Evolutionary conservation across 2,113 vertebrate genomes (phyloP).

Genomic region (Oryzias celebensis): DNA sequence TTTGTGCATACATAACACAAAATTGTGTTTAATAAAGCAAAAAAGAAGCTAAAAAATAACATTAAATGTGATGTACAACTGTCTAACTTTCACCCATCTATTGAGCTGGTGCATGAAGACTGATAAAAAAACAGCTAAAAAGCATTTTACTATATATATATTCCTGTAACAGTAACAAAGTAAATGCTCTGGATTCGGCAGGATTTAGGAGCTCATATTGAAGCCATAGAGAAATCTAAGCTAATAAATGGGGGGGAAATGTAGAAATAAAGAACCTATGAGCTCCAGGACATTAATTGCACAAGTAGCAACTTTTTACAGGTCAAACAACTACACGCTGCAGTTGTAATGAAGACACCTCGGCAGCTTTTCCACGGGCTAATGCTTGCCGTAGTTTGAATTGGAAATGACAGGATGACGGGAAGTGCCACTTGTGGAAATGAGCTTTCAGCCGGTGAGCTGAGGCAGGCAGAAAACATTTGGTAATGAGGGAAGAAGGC

Average conservation of each 20-base stretch:
- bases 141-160: too few species aligned
- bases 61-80: not conserved
- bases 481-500: not conserved
- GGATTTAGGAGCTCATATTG: slow-evolving; percentile 1
- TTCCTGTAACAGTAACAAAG: too few species aligned
- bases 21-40: too few species aligned
- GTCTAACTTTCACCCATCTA: too few species aligned
- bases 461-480: too few species aligned
- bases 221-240: slow-evolving; percentile 13
- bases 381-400: slow-evolving; percentile 17
- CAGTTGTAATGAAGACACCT: slow-evolving; percentile 7
- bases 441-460: slow-evolving; percentile 5
- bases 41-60: not conserved
- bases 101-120: too few species aligned
- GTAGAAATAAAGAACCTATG: slow-evolving; percentile 7
- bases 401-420: slow-evolving; percentile 20
- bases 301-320: slow-evolving; percentile 11
- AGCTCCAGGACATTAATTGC: slow-evolving; percentile 16
- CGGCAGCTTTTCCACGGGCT: slow-evolving; percentile 1
- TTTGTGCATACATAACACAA: too few species aligned
- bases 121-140: too few species aligned
- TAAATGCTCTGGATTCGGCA: too few species aligned
- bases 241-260: not conserved
- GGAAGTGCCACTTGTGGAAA: slow-evolving; percentile 19
- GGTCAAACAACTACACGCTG: slow-evolving; percentile 15